These are phyloP conservation scores for Ennomos quercinarius DNA, from an alignment of 2,888 invertebrate species.

Conservation along the genomic window DNA sequence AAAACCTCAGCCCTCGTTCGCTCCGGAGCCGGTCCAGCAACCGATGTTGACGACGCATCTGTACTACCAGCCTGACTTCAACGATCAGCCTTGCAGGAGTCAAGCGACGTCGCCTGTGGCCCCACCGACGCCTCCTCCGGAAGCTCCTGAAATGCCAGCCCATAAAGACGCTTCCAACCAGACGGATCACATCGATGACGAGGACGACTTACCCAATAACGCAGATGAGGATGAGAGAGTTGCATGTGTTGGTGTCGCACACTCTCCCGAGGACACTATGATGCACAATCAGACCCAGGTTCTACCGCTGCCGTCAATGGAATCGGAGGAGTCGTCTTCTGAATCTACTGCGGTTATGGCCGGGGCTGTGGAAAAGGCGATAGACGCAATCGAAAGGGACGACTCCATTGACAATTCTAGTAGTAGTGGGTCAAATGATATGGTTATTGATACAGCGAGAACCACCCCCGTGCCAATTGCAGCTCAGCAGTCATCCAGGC, in stretches of 20 bases:
- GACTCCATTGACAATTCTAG: conserved; percentile 73
- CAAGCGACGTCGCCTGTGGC: conserved; percentile 87
- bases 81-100: conserved; percentile 81
- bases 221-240: conserved; percentile 78
- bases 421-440: conserved; percentile 74
- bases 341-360: conserved; percentile 65
- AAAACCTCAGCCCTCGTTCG: conserved; percentile 71
- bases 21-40: conserved; percentile 79
- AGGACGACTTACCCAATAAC: conserved; percentile 85
- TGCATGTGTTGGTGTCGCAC: conserved; percentile 79
- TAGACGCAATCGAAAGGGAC: conserved; percentile 75
- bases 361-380: conserved; percentile 74
- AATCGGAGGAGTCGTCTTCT: conserved; percentile 76
- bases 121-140: conserved; percentile 80
- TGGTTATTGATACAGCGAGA: conserved; percentile 77
- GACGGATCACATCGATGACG: conserved; percentile 91
- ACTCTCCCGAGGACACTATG: conserved; percentile 69
- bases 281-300: conserved; percentile 47
- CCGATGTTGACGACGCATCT: conserved; percentile 84
- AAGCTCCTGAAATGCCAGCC: conserved; percentile 86
- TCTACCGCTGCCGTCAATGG: conserved; percentile 62
- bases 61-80: conserved; percentile 83
- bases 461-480: conserved; percentile 55
- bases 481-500: conserved; percentile 47
- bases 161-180: conserved; percentile 93